Percentiles rank a stretch among this genome's conserved stretches.
Evolutionary conservation across 64 coral and sea anemone genomes (phyloP).

Genomic region (Cladopsammia gracilis): DNA sequence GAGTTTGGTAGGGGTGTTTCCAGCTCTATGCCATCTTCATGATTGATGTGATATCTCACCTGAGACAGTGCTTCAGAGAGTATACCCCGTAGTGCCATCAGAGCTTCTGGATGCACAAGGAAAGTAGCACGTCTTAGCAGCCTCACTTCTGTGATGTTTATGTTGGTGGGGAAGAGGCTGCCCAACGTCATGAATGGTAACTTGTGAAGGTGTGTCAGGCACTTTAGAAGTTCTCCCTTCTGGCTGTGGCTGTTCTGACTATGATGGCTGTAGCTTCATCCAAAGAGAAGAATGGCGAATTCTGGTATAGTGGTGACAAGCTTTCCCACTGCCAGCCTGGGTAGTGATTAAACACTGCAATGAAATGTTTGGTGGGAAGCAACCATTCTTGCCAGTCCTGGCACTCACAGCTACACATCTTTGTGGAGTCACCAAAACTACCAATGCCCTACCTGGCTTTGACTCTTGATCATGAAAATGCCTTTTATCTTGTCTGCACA

Average conservation of each 20-base stretch:
- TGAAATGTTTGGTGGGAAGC: slow-evolving; percentile 62
- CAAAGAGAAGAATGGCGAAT: slow-evolving; percentile 9
- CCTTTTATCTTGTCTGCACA: slow-evolving; percentile 1
- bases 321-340: slow-evolving; percentile 36
- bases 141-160: slow-evolving; percentile 19
- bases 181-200: neutral
- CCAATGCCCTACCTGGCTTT: slow-evolving; percentile 7
- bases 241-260: neutral
- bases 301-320: slow-evolving; percentile 31
- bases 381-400: slow-evolving; percentile 52
- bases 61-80: neutral
- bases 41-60: neutral
- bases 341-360: slow-evolving; percentile 53
- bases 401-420: slow-evolving; percentile 42
- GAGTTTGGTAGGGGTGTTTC: neutral
- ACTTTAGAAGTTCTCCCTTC: neutral
- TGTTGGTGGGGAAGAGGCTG: neutral
- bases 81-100: neutral
- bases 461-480: slow-evolving; percentile 43
- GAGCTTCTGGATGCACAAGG: slow-evolving; percentile 22
- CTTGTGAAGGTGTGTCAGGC: neutral
- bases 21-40: slow-evolving; percentile 47
- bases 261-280: slow-evolving; percentile 34
- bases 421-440: slow-evolving; percentile 32
- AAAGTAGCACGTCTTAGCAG: neutral